phyloP scores from a whole-genome alignment of 2,888 invertebrate species.

The Scaptomyza caliginosa region DNA sequence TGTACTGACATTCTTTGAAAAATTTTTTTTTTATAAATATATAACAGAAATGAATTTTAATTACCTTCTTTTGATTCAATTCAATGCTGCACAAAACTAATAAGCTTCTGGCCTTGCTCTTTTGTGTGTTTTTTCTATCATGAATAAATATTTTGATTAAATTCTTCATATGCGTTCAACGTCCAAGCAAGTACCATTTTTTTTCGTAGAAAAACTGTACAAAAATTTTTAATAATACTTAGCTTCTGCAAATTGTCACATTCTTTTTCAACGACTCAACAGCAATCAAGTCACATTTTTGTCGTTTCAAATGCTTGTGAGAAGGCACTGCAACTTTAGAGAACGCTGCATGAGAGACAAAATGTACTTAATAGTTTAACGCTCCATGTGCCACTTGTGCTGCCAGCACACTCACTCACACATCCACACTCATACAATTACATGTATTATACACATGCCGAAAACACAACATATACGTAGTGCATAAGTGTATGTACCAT shows the following conservation, averaged over 20 bases:
- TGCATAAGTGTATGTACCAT: not conserved
- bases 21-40: not conserved
- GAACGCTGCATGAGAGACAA: conserved; percentile 27
- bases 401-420: not conserved
- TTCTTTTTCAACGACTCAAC: not conserved
- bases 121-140: not conserved
- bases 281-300: conserved; percentile 28
- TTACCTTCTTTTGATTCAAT: not conserved
- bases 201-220: not conserved
- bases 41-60: not conserved
- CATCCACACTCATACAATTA: conserved; percentile 7
- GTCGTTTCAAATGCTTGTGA: not conserved
- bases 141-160: not conserved
- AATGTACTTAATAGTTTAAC: conserved; percentile 67
- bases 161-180: too few relatives aligned
- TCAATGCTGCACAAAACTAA: not conserved
- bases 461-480: not conserved
- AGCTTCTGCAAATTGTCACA: not conserved
- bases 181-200: too few relatives aligned
- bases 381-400: conserved; percentile 58
- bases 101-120: not conserved
- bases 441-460: not conserved
- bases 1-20: not conserved
- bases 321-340: conserved; percentile 13
- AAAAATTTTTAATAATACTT: not conserved